Conservation (phyloP, 2,797 vertebrate genomes). For the Agapornis canus region DNA sequence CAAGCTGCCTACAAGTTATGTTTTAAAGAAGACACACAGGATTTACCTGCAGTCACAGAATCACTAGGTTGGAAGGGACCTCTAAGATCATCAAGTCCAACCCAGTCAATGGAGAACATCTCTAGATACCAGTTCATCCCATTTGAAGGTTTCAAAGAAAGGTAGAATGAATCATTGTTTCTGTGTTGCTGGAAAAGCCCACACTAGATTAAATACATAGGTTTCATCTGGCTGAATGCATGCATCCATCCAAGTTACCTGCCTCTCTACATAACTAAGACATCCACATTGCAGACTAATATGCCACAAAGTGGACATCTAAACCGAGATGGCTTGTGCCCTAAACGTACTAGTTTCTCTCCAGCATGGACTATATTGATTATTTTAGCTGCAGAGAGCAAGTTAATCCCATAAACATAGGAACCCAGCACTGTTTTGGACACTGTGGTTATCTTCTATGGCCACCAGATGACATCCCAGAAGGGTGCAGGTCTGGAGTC, state of each 20-base stretch:
- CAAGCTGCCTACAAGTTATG: not conserved
- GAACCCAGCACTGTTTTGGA: not conserved
- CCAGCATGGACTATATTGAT: not conserved
- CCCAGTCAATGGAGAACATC: not conserved
- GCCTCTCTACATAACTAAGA: not conserved
- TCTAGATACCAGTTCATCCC: not conserved
- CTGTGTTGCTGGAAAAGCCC: not conserved
- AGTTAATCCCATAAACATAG: fast-evolving
- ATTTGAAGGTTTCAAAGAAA: not conserved
- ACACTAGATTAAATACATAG: not conserved
- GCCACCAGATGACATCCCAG: not conserved
- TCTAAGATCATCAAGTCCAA: too few species aligned
- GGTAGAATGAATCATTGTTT: not conserved
- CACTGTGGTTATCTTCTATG: fast-evolving
- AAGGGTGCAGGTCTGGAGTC: not conserved
- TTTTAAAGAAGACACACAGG: not conserved
- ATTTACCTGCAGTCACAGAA: not conserved
- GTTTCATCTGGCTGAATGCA: not conserved
- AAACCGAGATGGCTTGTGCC: not conserved
- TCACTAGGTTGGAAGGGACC: too few species aligned
- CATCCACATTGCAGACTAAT: not conserved
- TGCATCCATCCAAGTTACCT: fast-evolving
- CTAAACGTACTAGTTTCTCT: not conserved
- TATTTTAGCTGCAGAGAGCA: not conserved
- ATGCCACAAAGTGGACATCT: not conserved